Evolutionary conservation across 1,140 invertebrate species (phyloP), one percentile per base, ranked within the genome.

Genomic region (Drosophila sp.): DNA sequence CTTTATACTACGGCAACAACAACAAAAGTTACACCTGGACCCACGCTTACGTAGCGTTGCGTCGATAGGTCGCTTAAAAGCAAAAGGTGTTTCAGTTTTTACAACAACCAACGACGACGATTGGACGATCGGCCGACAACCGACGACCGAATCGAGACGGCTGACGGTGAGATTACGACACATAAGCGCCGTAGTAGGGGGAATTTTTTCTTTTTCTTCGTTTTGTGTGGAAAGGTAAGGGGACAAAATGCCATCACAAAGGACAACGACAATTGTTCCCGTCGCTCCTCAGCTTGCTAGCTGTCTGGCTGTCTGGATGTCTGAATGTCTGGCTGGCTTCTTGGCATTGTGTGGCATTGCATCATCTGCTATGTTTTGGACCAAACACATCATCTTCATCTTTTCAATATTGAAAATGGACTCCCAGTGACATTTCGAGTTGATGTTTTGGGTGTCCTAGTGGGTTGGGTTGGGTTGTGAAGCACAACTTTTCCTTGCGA

Each of bases 1-100:
- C 69, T 50, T 17, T 50, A 50, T 25, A 2, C 27, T 44, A 72
- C 44, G 63, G 60, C 66, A 65, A 35, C 63, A 63, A 71, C 50
- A 70, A 68, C 66, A 77, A 72, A 83, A 79, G 79, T 86, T 87
- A 87, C 83, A 86, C 83, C 83, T 86, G 83, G 83, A 87, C 72
- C 79, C 79, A 79, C 83, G 83, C 75, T 50, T 70, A 77, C 80
- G 69, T 54, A 8, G 54, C 47, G 30, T 66, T 44, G 60, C 71
- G 66, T 40, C 66, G 54, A 67, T 32, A 58, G 27, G 25, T 41
- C 30, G 56, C 17, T 50, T 35, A 54, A 72, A 80, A 80, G 75
- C 40, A 58, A 86, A 86, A 86, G 82, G 82, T 86, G 79, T 86
- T 86, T 80, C 81, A 78, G 60, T 70, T 79, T 85, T 72, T 72